Conservation (phyloP, 2,113 vertebrate species). For the Myotis lucifugus region DNA sequence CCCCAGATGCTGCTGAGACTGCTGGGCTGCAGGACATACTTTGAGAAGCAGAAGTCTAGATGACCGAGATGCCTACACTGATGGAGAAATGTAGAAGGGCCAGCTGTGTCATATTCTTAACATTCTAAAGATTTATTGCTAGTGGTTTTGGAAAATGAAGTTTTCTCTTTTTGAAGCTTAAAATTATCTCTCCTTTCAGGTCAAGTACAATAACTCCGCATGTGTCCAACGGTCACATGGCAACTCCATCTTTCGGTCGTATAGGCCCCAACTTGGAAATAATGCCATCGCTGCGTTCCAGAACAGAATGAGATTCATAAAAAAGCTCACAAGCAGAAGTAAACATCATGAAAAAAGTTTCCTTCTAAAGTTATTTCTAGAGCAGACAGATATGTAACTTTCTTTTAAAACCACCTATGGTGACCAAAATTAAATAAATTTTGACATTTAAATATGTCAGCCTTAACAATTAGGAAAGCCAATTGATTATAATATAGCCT, state of each 20-base stretch:
- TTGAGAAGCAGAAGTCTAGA: background rate
- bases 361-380: slow-evolving; percentile 3
- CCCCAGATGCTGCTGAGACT: background rate
- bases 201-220: background rate
- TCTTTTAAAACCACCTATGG: slow-evolving; percentile 5
- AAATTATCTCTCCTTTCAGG: background rate
- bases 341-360: background rate
- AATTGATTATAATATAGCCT: background rate
- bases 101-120: background rate
- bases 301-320: background rate
- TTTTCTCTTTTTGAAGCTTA: slow-evolving; percentile 23
- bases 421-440: background rate
- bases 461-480: background rate
- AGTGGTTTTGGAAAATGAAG: slow-evolving; percentile 21
- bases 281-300: background rate
- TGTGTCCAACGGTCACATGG: background rate
- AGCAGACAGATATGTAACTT: background rate
- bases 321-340: background rate
- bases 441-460: background rate
- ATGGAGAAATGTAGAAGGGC: background rate
- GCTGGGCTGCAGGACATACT: background rate
- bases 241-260: background rate
- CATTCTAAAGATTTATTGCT: background rate
- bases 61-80: background rate
- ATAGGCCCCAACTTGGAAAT: background rate